A percentile compares a stretch with the other conserved stretches of the same genome.
These are phyloP conservation scores for Eurystomus glaucurus DNA, from an alignment of 2,797 vertebrate species.

Conservation along the genomic window DNA sequence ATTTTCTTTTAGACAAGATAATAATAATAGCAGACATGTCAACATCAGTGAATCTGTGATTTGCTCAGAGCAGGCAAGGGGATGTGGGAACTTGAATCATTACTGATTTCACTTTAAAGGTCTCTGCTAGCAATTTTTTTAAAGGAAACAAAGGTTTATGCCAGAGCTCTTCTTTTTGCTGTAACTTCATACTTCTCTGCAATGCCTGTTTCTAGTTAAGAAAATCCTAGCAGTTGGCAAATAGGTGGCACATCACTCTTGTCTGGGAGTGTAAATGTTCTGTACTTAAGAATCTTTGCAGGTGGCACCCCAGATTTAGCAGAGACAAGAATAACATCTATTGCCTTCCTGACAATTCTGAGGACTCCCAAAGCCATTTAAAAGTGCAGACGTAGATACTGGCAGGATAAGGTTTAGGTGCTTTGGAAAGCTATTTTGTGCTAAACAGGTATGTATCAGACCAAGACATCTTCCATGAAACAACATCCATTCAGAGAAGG, in stretches of 20 bases:
- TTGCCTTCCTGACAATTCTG: constrained; percentile 21
- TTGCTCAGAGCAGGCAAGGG: not conserved
- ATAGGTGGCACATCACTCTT: constrained; percentile 48
- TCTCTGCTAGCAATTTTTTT: constrained; percentile 37
- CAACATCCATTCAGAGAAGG: not conserved
- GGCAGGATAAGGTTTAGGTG: not conserved
- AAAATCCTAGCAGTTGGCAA: constrained; percentile 56
- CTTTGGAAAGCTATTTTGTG: not conserved
- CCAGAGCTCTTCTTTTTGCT: constrained; percentile 30
- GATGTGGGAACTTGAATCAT: not conserved
- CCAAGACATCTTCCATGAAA: not conserved
- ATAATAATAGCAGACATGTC: not conserved
- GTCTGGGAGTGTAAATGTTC: constrained; percentile 44
- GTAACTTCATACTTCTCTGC: constrained; percentile 20
- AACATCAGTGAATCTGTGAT: not conserved
- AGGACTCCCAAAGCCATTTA: not conserved
- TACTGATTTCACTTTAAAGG: constrained; percentile 36
- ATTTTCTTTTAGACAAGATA: constrained; percentile 4
- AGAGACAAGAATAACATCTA: constrained; percentile 35
- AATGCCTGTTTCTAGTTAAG: constrained; percentile 49
- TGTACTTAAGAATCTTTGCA: constrained; percentile 42
- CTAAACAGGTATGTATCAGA: not conserved
- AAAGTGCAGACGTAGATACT: not conserved
- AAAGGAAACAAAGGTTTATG: constrained; percentile 32
- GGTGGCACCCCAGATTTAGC: constrained; percentile 55